These are phyloP conservation scores for Egretta garzetta DNA, from an alignment of 2,113 vertebrate genomes.

Conservation along the genomic window DNA sequence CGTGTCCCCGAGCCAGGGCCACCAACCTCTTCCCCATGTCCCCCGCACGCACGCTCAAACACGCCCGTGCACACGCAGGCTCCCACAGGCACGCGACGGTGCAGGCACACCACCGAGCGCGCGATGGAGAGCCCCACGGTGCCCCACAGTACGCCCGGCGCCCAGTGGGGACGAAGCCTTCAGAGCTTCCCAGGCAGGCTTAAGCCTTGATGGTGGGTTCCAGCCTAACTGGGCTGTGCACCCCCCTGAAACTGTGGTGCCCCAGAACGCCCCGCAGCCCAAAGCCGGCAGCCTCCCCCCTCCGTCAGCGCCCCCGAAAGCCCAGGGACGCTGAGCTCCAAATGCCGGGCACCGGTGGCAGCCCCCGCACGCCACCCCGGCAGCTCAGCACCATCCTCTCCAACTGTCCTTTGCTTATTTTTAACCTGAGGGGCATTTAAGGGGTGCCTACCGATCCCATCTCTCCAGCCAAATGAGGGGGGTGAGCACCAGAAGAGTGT, in stretches of 20 bases:
- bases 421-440: neutral
- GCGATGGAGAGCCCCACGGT: fast-evolving
- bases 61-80: neutral
- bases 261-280: neutral
- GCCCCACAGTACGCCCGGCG: fast-evolving
- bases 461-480: neutral
- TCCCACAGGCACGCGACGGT: fast-evolving
- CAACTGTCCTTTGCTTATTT: neutral
- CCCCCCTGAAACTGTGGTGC: fast-evolving
- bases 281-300: neutral
- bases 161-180: fast-evolving
- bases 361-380: neutral
- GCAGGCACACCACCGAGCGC: no score
- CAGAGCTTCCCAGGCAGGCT: neutral
- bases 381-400: neutral
- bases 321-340: neutral
- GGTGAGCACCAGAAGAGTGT: neutral
- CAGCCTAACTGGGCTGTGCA: neutral
- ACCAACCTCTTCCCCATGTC: neutral
- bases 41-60: neutral
- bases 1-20: neutral
- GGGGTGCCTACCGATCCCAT: neutral
- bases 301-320: neutral
- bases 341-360: neutral
- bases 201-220: neutral